These are phyloP conservation scores for Kryptolebias ocellatus DNA, from an alignment of 2,797 vertebrate species.

Conservation along the genomic window DNA sequence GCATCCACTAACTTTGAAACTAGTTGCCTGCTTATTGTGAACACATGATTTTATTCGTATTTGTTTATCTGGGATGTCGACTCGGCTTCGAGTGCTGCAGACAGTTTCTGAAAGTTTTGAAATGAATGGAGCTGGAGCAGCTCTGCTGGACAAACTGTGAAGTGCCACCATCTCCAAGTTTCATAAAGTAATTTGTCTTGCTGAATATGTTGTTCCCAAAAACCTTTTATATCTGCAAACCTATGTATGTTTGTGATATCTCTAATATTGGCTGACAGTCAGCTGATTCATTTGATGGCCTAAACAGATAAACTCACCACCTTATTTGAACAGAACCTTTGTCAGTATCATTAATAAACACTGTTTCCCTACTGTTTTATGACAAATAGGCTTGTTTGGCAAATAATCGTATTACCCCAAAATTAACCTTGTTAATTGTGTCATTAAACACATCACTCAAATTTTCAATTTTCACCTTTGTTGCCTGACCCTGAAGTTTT, in stretches of 20 bases:
- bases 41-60: too few relatives aligned
- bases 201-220: too few relatives aligned
- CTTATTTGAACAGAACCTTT: not conserved
- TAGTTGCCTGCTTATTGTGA: too few relatives aligned
- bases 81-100: not conserved
- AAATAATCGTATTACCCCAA: not conserved
- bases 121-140: not conserved
- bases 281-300: too few relatives aligned
- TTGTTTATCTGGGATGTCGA: not conserved
- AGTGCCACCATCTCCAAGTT: not conserved
- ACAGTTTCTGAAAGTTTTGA: not conserved
- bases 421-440: not conserved
- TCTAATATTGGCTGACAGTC: not conserved
- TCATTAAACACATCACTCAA: not conserved
- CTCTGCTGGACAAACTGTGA: too few relatives aligned
- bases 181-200: too few relatives aligned
- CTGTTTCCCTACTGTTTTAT: not conserved
- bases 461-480: constrained; percentile 34
- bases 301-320: not conserved
- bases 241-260: not conserved
- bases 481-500: constrained; percentile 80
- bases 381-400: too few relatives aligned
- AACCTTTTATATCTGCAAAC: too few relatives aligned
- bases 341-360: not conserved
- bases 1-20: too few relatives aligned